Evolutionary conservation across 2,797 vertebrate genomes (phyloP).

Genomic region (Uromys caudimaculatus): DNA sequence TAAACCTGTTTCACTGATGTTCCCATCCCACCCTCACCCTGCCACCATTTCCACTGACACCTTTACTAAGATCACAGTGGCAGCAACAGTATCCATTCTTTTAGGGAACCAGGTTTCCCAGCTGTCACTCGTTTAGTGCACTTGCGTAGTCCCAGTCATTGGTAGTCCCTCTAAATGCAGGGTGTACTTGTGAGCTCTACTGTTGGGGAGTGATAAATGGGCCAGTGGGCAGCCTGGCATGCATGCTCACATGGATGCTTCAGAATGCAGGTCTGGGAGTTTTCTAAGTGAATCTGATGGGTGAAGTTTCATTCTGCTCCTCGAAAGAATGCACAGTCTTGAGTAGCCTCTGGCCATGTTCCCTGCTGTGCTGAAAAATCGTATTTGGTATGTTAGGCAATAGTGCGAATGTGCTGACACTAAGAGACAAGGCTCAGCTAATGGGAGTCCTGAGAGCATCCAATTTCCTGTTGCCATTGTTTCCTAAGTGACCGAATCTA

Average conservation of each 20-base stretch:
- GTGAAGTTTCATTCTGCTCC: neutral
- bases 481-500: neutral
- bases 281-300: neutral
- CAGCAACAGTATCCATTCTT: neutral
- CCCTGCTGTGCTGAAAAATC: neutral
- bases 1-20: neutral
- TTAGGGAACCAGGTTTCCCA: neutral
- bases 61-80: neutral
- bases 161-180: accelerated
- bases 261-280: neutral
- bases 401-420: neutral
- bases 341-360: neutral
- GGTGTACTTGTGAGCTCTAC: neutral
- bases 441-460: neutral
- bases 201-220: neutral
- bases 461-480: neutral
- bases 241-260: neutral
- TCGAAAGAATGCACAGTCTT: neutral
- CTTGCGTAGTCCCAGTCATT: neutral
- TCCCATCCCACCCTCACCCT: neutral
- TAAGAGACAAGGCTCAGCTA: neutral
- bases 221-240: neutral
- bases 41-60: too few species aligned
- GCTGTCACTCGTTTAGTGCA: too few species aligned
- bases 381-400: neutral